These are phyloP conservation scores for Sparidentex hasta DNA, from an alignment of 2,797 vertebrate species.

Conservation along the genomic window DNA sequence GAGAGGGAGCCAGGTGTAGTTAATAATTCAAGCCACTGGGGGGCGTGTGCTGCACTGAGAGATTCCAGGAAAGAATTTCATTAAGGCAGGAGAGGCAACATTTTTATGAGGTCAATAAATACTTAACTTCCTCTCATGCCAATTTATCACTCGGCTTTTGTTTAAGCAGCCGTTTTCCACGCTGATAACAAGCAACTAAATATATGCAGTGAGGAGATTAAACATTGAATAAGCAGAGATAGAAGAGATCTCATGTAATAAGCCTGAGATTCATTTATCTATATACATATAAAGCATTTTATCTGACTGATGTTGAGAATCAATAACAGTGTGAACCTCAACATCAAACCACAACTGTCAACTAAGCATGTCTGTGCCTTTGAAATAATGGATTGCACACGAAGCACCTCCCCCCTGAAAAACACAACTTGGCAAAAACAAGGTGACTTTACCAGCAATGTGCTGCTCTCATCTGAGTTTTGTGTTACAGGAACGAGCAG, in stretches of 20 bases:
- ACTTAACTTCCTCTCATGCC: conserved; percentile 83
- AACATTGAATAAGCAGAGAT: conserved; percentile 43
- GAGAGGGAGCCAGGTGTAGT: conserved; percentile 62
- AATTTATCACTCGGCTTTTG: conserved; percentile 80
- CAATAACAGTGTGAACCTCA: conserved; percentile 39
- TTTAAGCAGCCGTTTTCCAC: conserved; percentile 74
- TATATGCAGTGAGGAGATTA: conserved; percentile 49
- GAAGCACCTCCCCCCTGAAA: conserved; percentile 53
- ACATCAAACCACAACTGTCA: conserved; percentile 55
- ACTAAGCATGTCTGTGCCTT: conserved; percentile 57
- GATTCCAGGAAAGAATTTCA: conserved; percentile 75
- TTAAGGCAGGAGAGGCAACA: conserved; percentile 75
- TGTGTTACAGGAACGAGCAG: conserved; percentile 80
- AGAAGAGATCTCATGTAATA: conserved; percentile 33
- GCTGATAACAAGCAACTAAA: conserved; percentile 65
- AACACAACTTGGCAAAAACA: conserved; percentile 82
- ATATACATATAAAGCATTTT: conserved; percentile 12
- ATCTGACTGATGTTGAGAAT: conserved; percentile 23
- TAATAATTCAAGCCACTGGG: conserved; percentile 59
- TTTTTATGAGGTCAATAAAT: conserved; percentile 86
- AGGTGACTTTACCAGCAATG: conserved; percentile 82
- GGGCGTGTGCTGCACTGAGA: conserved; percentile 65
- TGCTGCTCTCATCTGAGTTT: conserved; percentile 81
- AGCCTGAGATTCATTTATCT: neutral
- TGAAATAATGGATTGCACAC: conserved; percentile 67